Conservation (phyloP, 2,888 invertebrate genomes). For the Calliopum simillimum region DNA sequence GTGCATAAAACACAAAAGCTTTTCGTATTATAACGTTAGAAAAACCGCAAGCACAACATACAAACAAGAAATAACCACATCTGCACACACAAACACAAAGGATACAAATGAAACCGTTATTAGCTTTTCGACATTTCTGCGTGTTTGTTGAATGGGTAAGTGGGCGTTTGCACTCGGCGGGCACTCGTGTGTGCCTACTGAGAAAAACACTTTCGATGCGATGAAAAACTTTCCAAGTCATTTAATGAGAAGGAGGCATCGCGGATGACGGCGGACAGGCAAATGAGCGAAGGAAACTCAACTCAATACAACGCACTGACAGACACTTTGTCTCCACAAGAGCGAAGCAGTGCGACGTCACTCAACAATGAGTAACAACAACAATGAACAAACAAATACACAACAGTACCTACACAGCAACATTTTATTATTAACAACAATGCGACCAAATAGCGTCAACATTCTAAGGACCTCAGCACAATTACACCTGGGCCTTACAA, state of each 20-base stretch:
- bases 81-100: neutral
- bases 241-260: neutral
- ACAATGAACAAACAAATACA: too few species aligned
- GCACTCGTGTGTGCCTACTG: neutral
- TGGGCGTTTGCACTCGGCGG: neutral
- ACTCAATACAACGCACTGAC: neutral
- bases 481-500: neutral
- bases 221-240: neutral
- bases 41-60: neutral
- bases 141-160: neutral
- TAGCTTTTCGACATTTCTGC: neutral
- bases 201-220: neutral
- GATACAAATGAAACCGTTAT: slow-evolving; percentile 15
- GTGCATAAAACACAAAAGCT: slow-evolving; percentile 14
- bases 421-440: too few species aligned
- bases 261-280: neutral
- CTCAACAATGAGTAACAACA: slow-evolving; percentile 3
- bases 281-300: neutral
- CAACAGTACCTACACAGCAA: too few species aligned
- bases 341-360: neutral
- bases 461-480: neutral
- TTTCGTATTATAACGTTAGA: slow-evolving; percentile 7
- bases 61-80: neutral
- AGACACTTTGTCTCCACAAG: slow-evolving; percentile 16
- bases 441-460: neutral